Conservation (phyloP, 2,113 vertebrate genomes). For the Pomatorhinus ruficollis region DNA sequence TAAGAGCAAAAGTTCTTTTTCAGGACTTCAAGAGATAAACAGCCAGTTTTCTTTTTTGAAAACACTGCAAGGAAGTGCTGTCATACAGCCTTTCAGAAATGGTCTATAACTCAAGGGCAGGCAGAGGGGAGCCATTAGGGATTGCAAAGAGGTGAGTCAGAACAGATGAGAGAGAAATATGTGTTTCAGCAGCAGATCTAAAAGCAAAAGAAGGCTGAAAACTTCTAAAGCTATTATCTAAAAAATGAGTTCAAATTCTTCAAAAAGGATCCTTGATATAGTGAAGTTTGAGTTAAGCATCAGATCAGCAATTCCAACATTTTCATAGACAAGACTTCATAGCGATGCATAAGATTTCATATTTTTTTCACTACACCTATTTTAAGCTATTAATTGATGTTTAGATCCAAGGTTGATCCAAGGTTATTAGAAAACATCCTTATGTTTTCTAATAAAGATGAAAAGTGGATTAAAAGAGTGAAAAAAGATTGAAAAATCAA, state of each 20-base stretch:
- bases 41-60: slow-evolving; percentile 18
- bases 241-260: background rate
- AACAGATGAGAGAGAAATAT: slow-evolving; percentile 24
- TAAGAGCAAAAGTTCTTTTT: background rate
- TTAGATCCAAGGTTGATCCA: background rate
- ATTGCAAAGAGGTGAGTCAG: slow-evolving; percentile 25
- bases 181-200: slow-evolving; percentile 17
- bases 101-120: slow-evolving; percentile 43
- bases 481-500: background rate
- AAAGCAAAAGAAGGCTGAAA: background rate
- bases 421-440: background rate
- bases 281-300: background rate
- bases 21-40: slow-evolving; percentile 4
- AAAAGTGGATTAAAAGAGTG: background rate
- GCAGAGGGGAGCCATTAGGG: slow-evolving; percentile 30
- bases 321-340: background rate
- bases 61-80: slow-evolving; percentile 14
- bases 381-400: background rate
- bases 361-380: background rate
- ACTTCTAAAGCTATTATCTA: background rate
- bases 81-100: slow-evolving; percentile 40
- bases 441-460: background rate
- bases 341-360: background rate
- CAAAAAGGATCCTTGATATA: background rate
- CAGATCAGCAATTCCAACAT: background rate